Conservation (phyloP, 2,797 vertebrate genomes). For the Enteromius trimaculatus region DNA sequence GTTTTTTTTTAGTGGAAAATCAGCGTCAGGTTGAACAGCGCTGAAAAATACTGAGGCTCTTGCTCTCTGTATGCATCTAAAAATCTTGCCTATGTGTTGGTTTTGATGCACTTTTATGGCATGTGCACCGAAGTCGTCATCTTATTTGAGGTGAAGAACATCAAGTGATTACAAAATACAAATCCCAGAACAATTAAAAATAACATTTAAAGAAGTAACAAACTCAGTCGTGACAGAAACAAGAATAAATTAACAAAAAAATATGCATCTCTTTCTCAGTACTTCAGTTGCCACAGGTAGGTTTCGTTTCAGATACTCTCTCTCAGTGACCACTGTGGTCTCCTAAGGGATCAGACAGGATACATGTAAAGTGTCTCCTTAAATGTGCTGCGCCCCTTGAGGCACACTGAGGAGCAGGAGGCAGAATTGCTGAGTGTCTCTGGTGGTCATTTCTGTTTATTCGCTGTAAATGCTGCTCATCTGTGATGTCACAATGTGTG, state of each 20-base stretch:
- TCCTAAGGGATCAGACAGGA: conserved; percentile 31
- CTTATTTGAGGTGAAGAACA: not conserved
- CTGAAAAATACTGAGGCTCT: conserved; percentile 11
- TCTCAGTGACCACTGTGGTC: conserved; percentile 25
- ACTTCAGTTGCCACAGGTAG: conserved; percentile 38
- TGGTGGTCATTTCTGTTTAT: conserved; percentile 65
- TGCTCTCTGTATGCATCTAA: not conserved
- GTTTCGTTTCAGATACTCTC: conserved; percentile 18
- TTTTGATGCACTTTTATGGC: conserved; percentile 20
- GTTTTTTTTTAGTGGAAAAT: conserved; percentile 63
- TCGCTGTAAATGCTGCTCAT: conserved; percentile 86
- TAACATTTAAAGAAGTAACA: conserved; percentile 51
- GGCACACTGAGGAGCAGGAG: conserved; percentile 22
- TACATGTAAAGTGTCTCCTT: conserved; percentile 37
- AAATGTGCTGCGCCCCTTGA: conserved; percentile 43
- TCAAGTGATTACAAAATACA: conserved; percentile 31
- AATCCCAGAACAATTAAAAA: conserved; percentile 46
- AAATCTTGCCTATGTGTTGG: not conserved
- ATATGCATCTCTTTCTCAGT: conserved; percentile 49
- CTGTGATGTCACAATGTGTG: conserved; percentile 82
- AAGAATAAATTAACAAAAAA: conserved; percentile 61
- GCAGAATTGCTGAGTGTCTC: conserved; percentile 37
- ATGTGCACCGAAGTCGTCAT: conserved; percentile 15
- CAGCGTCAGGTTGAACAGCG: conserved; percentile 6
- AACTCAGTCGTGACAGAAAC: conserved; percentile 48